Percentiles rank a stretch among this genome's conserved stretches.
phyloP scores from a whole-genome alignment of 2,797 vertebrate genomes.

The Vultur gryphus region DNA sequence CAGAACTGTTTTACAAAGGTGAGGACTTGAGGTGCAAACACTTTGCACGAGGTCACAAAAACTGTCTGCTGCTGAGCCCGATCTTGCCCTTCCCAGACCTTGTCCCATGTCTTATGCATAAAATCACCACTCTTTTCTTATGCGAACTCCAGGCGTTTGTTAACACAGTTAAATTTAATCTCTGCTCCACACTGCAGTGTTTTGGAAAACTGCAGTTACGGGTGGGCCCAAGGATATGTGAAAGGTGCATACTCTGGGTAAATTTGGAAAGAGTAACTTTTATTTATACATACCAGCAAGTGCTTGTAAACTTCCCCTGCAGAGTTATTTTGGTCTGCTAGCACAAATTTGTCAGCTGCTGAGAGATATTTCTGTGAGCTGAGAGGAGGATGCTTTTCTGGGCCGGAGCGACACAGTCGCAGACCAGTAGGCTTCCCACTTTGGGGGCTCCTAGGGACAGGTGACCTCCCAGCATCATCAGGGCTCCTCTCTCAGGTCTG shows the following conservation, averaged over 20 bases:
- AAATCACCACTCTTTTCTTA: not conserved
- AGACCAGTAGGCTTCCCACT: not conserved
- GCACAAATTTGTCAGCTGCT: constrained; percentile 33
- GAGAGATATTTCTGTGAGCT: constrained; percentile 25
- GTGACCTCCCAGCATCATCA: not conserved
- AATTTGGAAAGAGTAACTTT: constrained; percentile 24
- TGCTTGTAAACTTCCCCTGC: constrained; percentile 44
- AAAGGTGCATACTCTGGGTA: not conserved
- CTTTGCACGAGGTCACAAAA: not conserved
- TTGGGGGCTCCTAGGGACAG: not conserved
- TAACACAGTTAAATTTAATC: not conserved
- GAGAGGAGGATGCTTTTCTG: constrained; percentile 48
- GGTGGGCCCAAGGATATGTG: not conserved
- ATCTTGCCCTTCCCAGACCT: not conserved
- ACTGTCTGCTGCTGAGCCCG: not conserved
- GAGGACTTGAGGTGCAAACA: not conserved
- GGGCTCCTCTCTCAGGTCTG: not conserved
- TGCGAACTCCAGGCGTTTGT: not conserved
- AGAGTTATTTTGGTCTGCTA: constrained; percentile 31
- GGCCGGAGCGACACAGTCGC: not conserved
- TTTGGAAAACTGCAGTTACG: not conserved
- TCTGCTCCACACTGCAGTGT: not conserved
- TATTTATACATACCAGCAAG: constrained; percentile 11
- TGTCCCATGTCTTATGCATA: not conserved
- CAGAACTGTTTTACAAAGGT: not conserved